phyloP scores from a whole-genome alignment of 2,797 vertebrate genomes.

The Pantherophis alleghaniensis region DNA sequence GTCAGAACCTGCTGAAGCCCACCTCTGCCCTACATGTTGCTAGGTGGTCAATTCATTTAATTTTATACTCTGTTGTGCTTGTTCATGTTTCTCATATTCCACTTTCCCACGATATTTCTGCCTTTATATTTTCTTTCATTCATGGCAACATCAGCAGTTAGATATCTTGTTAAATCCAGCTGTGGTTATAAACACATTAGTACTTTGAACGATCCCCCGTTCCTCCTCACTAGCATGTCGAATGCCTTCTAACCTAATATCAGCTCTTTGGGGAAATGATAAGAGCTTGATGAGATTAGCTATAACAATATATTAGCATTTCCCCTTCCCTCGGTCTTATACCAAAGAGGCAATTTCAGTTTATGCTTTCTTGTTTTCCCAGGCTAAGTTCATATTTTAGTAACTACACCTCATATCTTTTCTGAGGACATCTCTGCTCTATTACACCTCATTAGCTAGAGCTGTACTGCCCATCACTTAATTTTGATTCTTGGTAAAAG shows the following conservation, averaged over 20 bases:
- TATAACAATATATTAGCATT: not conserved
- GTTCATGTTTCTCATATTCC: not conserved
- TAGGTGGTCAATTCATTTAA: not conserved
- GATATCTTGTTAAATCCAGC: not conserved
- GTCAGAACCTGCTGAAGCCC: no score
- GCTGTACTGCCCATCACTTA: not conserved
- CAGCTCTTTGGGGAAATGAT: not conserved
- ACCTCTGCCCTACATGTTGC: not conserved
- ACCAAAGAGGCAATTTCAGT: not conserved
- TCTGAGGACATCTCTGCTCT: not conserved
- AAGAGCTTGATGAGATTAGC: not conserved
- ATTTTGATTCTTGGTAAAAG: not conserved
- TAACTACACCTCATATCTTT: not conserved
- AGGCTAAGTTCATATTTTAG: not conserved
- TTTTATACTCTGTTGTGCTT: not conserved
- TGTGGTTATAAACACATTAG: not conserved
- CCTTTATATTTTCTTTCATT: not conserved
- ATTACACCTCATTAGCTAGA: not conserved
- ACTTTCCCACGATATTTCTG: not conserved
- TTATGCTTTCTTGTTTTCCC: not conserved
- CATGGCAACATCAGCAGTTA: not conserved
- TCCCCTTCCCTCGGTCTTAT: not conserved
- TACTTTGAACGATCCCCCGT: not conserved
- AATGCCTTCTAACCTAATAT: not conserved
- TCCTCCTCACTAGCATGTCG: not conserved